Base-by-base conservation (phyloP, 1,140 invertebrate species). In the Leucophenga varia region DNA sequence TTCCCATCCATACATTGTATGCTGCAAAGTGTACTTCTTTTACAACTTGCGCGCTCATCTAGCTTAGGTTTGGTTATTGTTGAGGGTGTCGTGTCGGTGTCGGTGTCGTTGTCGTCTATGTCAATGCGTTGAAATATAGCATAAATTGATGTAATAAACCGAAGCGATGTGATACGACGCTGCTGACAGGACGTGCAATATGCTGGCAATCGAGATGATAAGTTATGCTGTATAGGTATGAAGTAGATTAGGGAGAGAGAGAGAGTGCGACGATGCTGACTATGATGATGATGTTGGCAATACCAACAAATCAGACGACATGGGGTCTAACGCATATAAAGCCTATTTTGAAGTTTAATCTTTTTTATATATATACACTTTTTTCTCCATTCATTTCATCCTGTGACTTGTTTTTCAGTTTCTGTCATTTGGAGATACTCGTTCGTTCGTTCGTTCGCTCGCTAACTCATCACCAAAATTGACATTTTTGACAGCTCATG, bases 401-500 rank as follows among this genome's bases (percentile, higher is more conserved):
- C 13, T 34, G 8, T 34, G 8, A n/a, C 13, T 34, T 9, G 43
- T 44, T 51, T 36, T 43, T 36, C 56, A 67, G 59, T 67, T 63
- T 68, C 63, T 63, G n/a, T n/a, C n/a, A n/a, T 25, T 25, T 6
- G 5, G 10, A 25, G 10, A 25, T 10, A 6, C 22, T 6, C 22
- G 22, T 25, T 10, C 10, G 5, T 6, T 25, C 5, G 5, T 10
- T 25, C 10, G 5, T 10, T 10, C 10, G 10, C 22, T 25, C 22
- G 5, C 5, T 10, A 25, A 25, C 22, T 6, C 22, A 25, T 10
- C 67, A 58, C 53, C 47, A 59, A 59, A 55, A 57, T 67, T 70
- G 67, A 71, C 67, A 67, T 59, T 70, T 70, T 70, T 70, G 67
- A 71, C 67, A 70, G 54, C 58, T 49, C 64, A 63, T 67, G 67